Conservation (phyloP, 2,113 vertebrate species). For the Pungitius pungitius region DNA sequence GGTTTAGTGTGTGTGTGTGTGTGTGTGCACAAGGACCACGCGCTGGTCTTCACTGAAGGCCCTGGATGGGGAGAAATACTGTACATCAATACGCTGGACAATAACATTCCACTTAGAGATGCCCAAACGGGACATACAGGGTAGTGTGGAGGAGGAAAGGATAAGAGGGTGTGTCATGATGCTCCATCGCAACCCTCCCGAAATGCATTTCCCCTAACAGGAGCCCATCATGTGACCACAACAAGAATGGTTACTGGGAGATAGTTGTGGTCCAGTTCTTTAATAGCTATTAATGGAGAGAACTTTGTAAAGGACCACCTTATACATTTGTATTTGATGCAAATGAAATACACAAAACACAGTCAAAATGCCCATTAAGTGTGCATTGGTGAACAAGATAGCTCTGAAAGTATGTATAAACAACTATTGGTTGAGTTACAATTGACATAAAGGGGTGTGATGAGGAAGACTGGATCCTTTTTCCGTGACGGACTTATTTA, state of each 20-base stretch:
- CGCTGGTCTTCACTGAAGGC: slow-evolving; percentile 28
- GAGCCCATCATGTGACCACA: slow-evolving; percentile 24
- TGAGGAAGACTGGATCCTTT: background rate
- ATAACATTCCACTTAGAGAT: slow-evolving; percentile 25
- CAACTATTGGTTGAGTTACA: background rate
- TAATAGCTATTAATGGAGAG: background rate
- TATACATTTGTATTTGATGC: background rate
- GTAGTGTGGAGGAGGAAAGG: slow-evolving; percentile 9
- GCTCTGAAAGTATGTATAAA: background rate
- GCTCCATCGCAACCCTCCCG: background rate
- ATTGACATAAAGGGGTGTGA: background rate
- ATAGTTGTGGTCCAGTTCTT: background rate
- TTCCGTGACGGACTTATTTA: background rate
- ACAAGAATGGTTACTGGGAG: slow-evolving; percentile 24
- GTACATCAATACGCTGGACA: slow-evolving; percentile 46
- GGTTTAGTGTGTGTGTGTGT: background rate
- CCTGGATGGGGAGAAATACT: slow-evolving; percentile 37
- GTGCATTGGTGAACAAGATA: background rate
- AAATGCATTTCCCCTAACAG: slow-evolving; percentile 31
- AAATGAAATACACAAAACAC: background rate
- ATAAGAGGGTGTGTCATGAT: background rate
- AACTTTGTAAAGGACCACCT: background rate
- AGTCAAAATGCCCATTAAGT: background rate
- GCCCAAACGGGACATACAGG: slow-evolving; percentile 23
- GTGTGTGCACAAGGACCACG: slow-evolving; percentile 1